A percentile compares a stretch with the other conserved stretches of the same genome.
Evolutionary conservation across 2,797 vertebrate genomes (phyloP).

Genomic region (Notoglanidium macrostoma): DNA sequence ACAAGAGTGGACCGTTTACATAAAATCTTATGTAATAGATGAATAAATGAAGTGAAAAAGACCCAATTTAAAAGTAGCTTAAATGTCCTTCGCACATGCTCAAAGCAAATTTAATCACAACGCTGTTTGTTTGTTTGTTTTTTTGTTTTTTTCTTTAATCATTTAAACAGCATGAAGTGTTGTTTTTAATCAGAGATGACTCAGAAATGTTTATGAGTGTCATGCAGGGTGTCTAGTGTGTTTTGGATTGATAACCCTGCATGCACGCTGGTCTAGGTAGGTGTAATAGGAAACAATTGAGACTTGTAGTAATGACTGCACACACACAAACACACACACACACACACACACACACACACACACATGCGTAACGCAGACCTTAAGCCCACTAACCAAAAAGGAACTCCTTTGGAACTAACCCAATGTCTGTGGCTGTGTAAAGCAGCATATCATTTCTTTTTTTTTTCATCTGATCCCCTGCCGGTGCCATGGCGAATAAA

Average conservation of each 20-base stretch:
- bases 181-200: neutral
- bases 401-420: neutral
- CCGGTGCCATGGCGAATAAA: constrained; percentile 23
- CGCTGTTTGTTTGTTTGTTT: neutral
- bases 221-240: neutral
- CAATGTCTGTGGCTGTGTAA: neutral
- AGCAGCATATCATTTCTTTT: neutral
- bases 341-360: neutral
- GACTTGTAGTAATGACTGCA: neutral
- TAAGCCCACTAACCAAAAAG: neutral
- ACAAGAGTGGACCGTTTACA: neutral
- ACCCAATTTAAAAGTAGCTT: neutral
- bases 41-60: neutral
- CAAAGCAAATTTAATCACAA: neutral
- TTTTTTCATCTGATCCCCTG: neutral
- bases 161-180: neutral
- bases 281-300: neutral
- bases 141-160: neutral
- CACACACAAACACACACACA: too few species aligned
- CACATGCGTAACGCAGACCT: neutral
- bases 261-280: neutral
- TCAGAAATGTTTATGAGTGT: neutral
- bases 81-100: neutral
- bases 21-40: neutral
- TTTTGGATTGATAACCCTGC: neutral